Base-by-base conservation (phyloP, 1,140 invertebrate genomes). In the Musca domestica region DNA sequence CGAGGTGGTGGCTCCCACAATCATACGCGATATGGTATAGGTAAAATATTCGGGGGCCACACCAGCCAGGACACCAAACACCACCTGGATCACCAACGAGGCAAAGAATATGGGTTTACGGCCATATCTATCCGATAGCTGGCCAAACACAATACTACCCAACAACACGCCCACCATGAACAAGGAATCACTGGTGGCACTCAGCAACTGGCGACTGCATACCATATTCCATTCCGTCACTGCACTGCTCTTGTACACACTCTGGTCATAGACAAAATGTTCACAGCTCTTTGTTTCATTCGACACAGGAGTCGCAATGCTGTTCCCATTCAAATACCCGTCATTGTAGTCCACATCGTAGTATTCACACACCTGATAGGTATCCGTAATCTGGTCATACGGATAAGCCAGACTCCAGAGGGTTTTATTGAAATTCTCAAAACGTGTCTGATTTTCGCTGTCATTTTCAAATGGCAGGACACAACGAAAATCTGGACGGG, bases 151-250 rank as follows among this genome's bases (percentile, higher is more conserved):
- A 65, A 94, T 87, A 61, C 91, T 92, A 14, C 92, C 92, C 67
- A 92, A 69, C 74, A 94, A 86, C 66, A 92, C 91, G 69, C 94
- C 93, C 69, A 90, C 81, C 91, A 95, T 94, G 78, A 93, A 93
- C 30, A 94, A 73, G 1, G 92, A 87, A 77, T 94, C 91, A 6
- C 90, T 87, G n/a, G 87, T 87, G n/a, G 91, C 89, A 72, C 85
- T 83, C 63, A 92, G 73, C 83, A 88, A 88, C 20, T 86, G 85
- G 54, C 83, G 84, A 46, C 88, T 85, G 80, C 93, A 95, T 6
- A 94, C 90, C 76, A 94, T 82, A 74, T 92, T 78, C 87, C 90
- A 95, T 76, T 91, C 88, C 25, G 86, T 89, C 7, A 88, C 85
- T 12, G 88, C 86, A 70, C 87, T 90, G 68, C 85, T 87, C 71